A percentile compares a stretch with the other conserved stretches of the same genome.
Conservation (phyloP, 1,140 invertebrate genomes). For the Drosophila nebulosa region DNA sequence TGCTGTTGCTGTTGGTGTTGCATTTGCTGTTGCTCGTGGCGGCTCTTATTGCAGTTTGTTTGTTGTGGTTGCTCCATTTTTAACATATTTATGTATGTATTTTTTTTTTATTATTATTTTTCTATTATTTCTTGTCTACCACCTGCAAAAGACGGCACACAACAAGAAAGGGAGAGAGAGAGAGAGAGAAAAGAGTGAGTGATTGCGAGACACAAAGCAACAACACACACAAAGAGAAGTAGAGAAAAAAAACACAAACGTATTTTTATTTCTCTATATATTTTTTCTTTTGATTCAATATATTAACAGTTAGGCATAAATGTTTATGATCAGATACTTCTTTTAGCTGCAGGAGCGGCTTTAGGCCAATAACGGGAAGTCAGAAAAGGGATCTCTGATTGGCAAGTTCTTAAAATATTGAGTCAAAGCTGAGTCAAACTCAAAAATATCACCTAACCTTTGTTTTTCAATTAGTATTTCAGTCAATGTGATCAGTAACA, state of each 20-base stretch:
- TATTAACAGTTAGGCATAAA: slow-evolving; percentile 21
- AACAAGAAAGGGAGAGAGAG: slow-evolving; percentile 17
- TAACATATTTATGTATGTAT: background rate
- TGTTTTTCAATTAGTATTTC: too few relatives aligned
- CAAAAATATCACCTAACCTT: too few relatives aligned
- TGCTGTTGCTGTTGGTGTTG: slow-evolving; percentile 1
- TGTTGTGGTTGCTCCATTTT: slow-evolving; percentile 43
- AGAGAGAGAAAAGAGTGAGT: slow-evolving; percentile 13
- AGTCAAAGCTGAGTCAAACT: too few relatives aligned
- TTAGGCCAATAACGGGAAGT: background rate
- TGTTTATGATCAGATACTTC: slow-evolving; percentile 18
- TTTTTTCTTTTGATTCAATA: background rate
- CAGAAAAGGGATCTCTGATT: too few relatives aligned
- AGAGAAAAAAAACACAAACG: background rate
- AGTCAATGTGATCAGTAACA: too few relatives aligned
- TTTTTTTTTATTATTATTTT: background rate
- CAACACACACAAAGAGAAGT: slow-evolving; percentile 8
- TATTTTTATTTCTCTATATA: background rate
- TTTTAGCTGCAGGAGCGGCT: background rate
- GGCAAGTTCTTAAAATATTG: too few relatives aligned
- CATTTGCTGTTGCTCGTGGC: slow-evolving; percentile 15
- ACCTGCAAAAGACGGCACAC: slow-evolving; percentile 36
- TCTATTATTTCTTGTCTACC: background rate
- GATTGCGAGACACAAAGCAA: slow-evolving; percentile 1
- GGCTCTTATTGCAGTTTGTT: slow-evolving; percentile 9